Conservation (phyloP, 2,888 invertebrate genomes). For the Linnaemya vulpina region DNA sequence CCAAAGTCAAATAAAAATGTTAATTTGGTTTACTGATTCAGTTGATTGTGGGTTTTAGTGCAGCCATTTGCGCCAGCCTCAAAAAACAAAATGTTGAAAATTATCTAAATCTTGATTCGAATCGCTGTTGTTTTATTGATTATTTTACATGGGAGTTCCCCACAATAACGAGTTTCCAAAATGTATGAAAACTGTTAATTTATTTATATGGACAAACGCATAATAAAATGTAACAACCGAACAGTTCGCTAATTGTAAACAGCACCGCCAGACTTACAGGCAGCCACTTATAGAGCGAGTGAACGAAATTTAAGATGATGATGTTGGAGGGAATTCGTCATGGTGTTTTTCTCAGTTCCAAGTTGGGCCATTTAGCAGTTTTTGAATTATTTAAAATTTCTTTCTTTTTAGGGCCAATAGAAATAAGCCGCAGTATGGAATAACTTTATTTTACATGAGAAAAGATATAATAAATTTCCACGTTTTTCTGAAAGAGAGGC, state of each 20-base stretch:
- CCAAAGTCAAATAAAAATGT: constrained; percentile 9
- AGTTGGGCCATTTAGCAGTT: too few relatives aligned
- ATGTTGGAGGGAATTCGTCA: too few relatives aligned
- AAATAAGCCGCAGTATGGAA: too few relatives aligned
- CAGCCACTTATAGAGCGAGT: neutral
- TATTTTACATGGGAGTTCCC: constrained; percentile 60
- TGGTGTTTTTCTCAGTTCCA: too few relatives aligned
- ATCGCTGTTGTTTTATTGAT: neutral
- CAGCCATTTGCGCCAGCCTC: too few relatives aligned
- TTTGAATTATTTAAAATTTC: too few relatives aligned
- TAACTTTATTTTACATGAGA: too few relatives aligned
- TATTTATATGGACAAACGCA: constrained; percentile 2
- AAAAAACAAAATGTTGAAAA: neutral
- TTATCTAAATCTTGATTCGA: neutral
- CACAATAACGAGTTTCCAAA: constrained; percentile 59
- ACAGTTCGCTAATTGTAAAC: neutral
- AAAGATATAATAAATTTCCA: too few relatives aligned
- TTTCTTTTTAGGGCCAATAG: too few relatives aligned
- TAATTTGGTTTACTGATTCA: neutral
- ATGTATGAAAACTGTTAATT: constrained; percentile 10
- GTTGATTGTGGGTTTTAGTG: constrained; percentile 4
- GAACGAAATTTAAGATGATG: too few relatives aligned
- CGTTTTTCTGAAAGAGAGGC: too few relatives aligned
- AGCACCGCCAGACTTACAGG: neutral
- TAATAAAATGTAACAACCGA: neutral